phyloP scores from a whole-genome alignment of 2,888 invertebrate species.

The Scotopteryx bipunctaria region DNA sequence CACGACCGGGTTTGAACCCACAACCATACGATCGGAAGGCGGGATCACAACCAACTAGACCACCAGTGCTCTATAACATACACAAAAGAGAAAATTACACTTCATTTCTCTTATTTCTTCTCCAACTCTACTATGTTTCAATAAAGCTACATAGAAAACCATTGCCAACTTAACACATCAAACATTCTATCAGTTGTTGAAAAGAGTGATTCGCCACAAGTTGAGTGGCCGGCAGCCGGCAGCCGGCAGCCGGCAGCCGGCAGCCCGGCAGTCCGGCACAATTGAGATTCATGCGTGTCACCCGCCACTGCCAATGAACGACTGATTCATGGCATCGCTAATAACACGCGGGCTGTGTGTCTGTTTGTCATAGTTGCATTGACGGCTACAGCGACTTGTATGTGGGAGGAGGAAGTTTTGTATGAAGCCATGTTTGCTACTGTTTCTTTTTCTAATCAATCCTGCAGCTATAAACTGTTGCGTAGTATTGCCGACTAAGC shows the following conservation, averaged over 20 bases:
- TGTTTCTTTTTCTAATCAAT: neutral
- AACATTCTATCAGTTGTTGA: slow-evolving; percentile 3
- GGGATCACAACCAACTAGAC: too few relatives aligned
- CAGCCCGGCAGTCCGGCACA: too few relatives aligned
- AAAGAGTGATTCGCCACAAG: slow-evolving; percentile 32
- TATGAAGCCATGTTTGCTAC: neutral
- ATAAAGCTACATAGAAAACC: neutral
- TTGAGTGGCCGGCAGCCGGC: slow-evolving; percentile 42
- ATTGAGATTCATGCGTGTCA: slow-evolving; percentile 64
- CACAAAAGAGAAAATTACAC: too few relatives aligned
- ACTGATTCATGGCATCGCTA: slow-evolving; percentile 55
- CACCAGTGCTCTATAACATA: too few relatives aligned
- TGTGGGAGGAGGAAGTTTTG: slow-evolving; percentile 15
- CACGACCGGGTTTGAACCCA: too few relatives aligned
- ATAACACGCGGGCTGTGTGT: slow-evolving; percentile 45
- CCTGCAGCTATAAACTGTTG: neutral
- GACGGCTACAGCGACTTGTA: slow-evolving; percentile 32
- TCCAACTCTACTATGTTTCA: too few relatives aligned
- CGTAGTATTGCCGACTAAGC: neutral
- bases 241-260: too few relatives aligned
- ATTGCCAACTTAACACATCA: neutral
- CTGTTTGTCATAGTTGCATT: slow-evolving; percentile 53
- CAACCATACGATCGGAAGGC: too few relatives aligned
- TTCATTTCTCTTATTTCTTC: too few relatives aligned
- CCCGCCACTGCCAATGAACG: slow-evolving; percentile 36